These are phyloP conservation scores for Botia almorhae DNA, from an alignment of 2,797 vertebrate genomes.

Conservation along the genomic window DNA sequence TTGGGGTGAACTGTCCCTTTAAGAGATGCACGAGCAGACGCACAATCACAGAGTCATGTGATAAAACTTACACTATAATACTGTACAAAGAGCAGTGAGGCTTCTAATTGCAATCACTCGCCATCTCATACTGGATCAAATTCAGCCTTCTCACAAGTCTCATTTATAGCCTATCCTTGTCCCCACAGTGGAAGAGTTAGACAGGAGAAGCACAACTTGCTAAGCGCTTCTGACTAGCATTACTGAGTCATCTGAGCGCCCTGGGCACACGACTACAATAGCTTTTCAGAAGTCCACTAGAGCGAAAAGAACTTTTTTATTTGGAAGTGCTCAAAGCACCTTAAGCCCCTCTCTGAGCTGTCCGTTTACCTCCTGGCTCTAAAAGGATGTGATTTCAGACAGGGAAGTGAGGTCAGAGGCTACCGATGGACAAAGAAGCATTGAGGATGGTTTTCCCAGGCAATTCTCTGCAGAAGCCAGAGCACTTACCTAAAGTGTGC, in stretches of 20 bases:
- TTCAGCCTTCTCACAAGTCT: constrained; percentile 34
- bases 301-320: neutral
- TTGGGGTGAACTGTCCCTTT: neutral
- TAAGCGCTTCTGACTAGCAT: constrained; percentile 15
- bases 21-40: neutral
- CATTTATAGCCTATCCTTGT: neutral
- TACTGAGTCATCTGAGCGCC: constrained; percentile 6
- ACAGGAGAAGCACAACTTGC: neutral
- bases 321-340: constrained; percentile 4
- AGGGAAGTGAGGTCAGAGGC: constrained; percentile 16
- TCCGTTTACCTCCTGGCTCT: constrained; percentile 6
- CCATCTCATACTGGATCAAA: constrained; percentile 40
- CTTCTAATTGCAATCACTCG: constrained; percentile 50
- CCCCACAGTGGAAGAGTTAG: neutral
- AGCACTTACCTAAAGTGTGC: constrained; percentile 18
- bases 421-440: constrained; percentile 28
- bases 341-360: constrained; percentile 20
- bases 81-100: constrained; percentile 40
- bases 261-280: constrained; percentile 5
- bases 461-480: constrained; percentile 2
- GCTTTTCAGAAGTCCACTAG: constrained; percentile 15
- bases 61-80: constrained; percentile 24
- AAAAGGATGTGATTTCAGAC: constrained; percentile 36
- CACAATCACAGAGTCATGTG: neutral
- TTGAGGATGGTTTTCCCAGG: neutral